These are phyloP conservation scores for Asarcornis scutulata DNA, from an alignment of 2,113 vertebrate genomes.

Conservation along the genomic window DNA sequence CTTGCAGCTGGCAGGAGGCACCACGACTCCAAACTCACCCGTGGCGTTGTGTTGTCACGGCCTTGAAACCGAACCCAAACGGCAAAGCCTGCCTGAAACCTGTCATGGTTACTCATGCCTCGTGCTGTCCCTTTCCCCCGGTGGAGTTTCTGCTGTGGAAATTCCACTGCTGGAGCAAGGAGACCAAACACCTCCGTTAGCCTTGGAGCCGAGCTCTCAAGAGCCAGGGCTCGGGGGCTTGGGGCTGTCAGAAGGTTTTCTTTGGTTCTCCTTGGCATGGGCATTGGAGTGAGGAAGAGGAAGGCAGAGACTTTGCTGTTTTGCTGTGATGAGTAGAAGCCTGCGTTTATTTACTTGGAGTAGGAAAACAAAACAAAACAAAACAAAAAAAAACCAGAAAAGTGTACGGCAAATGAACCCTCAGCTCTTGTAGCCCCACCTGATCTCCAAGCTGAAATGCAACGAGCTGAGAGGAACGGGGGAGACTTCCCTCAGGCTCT, in stretches of 20 bases:
- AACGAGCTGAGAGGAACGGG: not conserved
- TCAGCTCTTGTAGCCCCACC: not conserved
- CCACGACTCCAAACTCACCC: not conserved
- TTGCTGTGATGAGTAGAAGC: not conserved
- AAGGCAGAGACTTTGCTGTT: not conserved
- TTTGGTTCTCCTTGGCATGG: not conserved
- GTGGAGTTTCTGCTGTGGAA: slow-evolving; percentile 60
- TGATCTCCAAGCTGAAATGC: not conserved
- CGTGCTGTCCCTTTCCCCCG: not conserved
- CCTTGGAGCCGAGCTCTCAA: not conserved
- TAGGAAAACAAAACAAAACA: no score
- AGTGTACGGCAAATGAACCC: not conserved
- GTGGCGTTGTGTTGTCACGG: not conserved
- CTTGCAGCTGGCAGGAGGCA: not conserved
- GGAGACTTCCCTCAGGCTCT: not conserved
- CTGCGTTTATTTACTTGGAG: slow-evolving; percentile 29
- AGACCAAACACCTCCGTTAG: slow-evolving; percentile 60
- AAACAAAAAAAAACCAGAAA: no score
- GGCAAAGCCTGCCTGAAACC: slow-evolving; percentile 59
- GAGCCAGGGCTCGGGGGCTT: not conserved
- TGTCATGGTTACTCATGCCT: slow-evolving; percentile 51
- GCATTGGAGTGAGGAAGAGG: not conserved
- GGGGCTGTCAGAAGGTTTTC: not conserved
- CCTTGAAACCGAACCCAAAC: slow-evolving; percentile 44
- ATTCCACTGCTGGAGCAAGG: slow-evolving; percentile 40